Evolutionary conservation across 2,888 invertebrate species (phyloP).

Genomic region (Lysandra bellargus): DNA sequence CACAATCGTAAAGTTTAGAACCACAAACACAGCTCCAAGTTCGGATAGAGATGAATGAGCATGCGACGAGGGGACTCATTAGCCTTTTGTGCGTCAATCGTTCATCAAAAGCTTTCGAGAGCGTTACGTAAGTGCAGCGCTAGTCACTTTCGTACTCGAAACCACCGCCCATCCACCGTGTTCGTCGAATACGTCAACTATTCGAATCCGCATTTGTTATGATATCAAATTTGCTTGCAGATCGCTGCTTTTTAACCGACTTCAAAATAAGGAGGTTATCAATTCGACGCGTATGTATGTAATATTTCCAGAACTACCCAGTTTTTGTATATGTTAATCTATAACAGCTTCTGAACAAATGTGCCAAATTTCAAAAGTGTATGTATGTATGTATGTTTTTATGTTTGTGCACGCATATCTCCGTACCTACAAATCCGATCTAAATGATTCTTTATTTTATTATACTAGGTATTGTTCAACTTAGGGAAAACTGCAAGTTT

Average conservation of each 20-base stretch:
- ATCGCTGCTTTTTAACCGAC: neutral
- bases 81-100: conserved; percentile 6
- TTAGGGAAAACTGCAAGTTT: no score
- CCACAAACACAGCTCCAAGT: neutral
- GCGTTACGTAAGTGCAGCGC: neutral
- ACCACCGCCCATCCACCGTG: neutral
- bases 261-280: no score
- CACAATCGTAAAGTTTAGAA: neutral
- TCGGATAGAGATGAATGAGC: neutral
- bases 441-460: no score
- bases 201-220: neutral
- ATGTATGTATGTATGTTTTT: no score
- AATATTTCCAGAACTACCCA: no score
- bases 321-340: no score
- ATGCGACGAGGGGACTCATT: neutral
- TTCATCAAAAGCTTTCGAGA: neutral
- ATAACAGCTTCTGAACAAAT: no score
- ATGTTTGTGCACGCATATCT: no score
- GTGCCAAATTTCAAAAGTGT: no score
- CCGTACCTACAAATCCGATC: no score
- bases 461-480: no score
- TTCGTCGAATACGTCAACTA: neutral
- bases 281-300: no score
- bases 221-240: neutral
- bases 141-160: neutral